These are phyloP conservation scores for Lasioglossum vierecki DNA, from an alignment of 2,888 invertebrate species.

Conservation along the genomic window DNA sequence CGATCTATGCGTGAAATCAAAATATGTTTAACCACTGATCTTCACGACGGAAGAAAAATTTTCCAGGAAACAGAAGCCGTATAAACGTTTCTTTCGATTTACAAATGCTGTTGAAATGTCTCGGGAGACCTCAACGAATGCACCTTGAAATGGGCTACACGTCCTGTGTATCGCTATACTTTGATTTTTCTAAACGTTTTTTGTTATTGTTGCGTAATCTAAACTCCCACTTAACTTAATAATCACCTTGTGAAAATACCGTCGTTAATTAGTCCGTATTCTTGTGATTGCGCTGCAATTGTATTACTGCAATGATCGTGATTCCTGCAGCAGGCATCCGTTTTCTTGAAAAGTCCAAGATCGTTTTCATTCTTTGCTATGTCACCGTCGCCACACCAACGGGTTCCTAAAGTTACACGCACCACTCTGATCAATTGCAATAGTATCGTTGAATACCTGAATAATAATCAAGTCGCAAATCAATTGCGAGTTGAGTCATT, in stretches of 20 bases:
- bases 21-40: background rate
- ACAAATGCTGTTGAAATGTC: background rate
- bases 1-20: slow-evolving; percentile 84
- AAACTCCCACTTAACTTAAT: background rate
- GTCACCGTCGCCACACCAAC: slow-evolving; percentile 91
- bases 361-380: slow-evolving; percentile 86
- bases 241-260: slow-evolving; percentile 88
- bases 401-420: slow-evolving; percentile 85
- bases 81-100: too few relatives aligned
- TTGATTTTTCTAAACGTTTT: background rate
- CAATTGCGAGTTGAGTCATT: background rate
- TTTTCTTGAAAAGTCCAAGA: slow-evolving; percentile 87
- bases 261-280: slow-evolving; percentile 87
- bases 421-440: background rate
- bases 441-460: background rate
- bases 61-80: too few relatives aligned
- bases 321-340: slow-evolving; percentile 89
- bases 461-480: background rate
- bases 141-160: too few relatives aligned
- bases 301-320: slow-evolving; percentile 89
- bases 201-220: background rate
- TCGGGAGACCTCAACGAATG: background rate
- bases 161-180: too few relatives aligned
- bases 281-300: slow-evolving; percentile 86
- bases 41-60: background rate